Base-by-base conservation (phyloP, 1,140 invertebrate species). In the Conus betulinus region DNA sequence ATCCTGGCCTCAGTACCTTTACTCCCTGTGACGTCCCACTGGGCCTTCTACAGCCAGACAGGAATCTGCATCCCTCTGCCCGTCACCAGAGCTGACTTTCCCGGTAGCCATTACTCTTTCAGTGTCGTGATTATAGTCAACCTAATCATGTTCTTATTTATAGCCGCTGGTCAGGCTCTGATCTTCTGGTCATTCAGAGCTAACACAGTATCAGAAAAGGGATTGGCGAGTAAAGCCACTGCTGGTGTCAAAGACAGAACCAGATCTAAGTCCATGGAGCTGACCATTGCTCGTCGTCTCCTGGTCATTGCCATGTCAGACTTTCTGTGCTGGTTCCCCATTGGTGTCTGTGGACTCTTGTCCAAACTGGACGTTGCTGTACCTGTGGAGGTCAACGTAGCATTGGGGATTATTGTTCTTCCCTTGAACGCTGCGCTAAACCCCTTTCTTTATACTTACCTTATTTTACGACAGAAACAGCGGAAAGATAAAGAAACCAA, bases 101-200 rank as follows among this genome's bases (percentile, higher is more conserved):
- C 17, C 0, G 81, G 81, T 83, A 5, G 51, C 2, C n/a, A 4
- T 20, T 83, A 83, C 51, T 39, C 81, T 23, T 23, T 83, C 51
- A 39, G 74, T 13, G 57, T 92, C 17, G 90, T 92, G 57, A 79
- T 92, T n/a, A 23, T 89, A n/a, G 79, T 86, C 27, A 92, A 92
- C n/a, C 51, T 83, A 39, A 39, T 52, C 13, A 11, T 83, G 13
- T 83, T 83, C 51, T n/a, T 83, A 10, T 51, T 84, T 17, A 90
- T 92, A 23, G 84, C 85, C 25, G 39, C 76, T n/a, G 91, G 91
- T 7, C 91, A 92, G 79, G 15, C 87, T 27, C 55, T 85, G 23
- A 92, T 92, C 39, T 90, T 87, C 81, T 85, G 25, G 25, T 71
- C 76, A 60, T 76, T 90, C 39, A 25, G n/a, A 79, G n/a, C n/a